Evolutionary conservation across 2,113 vertebrate species (phyloP).

Genomic region (Pimephales promelas): DNA sequence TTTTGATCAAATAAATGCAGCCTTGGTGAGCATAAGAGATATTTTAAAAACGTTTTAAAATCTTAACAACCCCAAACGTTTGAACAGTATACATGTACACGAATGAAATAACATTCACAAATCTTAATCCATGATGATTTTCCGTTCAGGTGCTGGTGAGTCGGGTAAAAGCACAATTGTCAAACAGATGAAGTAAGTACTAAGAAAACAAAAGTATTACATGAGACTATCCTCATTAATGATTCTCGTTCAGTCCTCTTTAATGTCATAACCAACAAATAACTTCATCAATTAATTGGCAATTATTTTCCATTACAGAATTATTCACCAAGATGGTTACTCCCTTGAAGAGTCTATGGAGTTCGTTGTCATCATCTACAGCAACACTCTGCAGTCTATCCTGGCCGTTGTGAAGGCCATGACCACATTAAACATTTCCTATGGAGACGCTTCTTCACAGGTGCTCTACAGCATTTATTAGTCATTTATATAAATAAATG

Average conservation of each 20-base stretch:
- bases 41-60: not conserved
- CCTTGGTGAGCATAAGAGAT: not conserved
- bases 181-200: conserved; percentile 99
- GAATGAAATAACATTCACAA: too few relatives aligned
- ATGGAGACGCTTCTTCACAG: conserved; percentile 85
- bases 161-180: conserved; percentile 98
- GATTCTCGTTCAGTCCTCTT: not conserved
- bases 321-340: conserved; percentile 98
- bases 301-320: conserved; percentile 74
- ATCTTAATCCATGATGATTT: not conserved
- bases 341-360: conserved; percentile 93
- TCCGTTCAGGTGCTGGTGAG: conserved; percentile 88
- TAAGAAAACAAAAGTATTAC: not conserved
- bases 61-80: not conserved
- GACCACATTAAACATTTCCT: conserved; percentile 88
- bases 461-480: conserved; percentile 65
- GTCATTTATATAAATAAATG: not conserved
- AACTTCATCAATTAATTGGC: not conserved
- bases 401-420: conserved; percentile 94
- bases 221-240: not conserved
- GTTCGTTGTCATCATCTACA: conserved; percentile 95
- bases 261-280: not conserved
- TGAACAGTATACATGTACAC: not conserved
- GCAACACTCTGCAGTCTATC: conserved; percentile 96
- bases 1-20: not conserved